A percentile compares a stretch with the other conserved stretches of the same genome.
Evolutionary conservation across 2,113 vertebrate genomes (phyloP).

Genomic region (Ptilonorhynchus violaceus): DNA sequence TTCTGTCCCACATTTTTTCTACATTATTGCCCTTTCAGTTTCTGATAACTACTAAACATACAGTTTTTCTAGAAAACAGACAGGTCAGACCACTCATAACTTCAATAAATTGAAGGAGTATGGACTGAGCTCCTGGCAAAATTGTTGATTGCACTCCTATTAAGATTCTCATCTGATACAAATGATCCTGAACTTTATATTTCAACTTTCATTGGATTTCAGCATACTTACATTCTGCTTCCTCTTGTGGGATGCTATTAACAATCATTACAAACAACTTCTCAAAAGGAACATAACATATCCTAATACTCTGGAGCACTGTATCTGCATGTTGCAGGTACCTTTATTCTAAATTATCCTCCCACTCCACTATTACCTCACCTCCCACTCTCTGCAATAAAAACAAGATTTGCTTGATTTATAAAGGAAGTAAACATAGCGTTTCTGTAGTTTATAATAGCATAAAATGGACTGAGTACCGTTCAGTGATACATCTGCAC

Average conservation of each 20-base stretch:
- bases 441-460: conserved; percentile 40
- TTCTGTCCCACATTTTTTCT: not conserved
- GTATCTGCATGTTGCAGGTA: conserved; percentile 39
- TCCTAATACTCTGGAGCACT: conserved; percentile 30
- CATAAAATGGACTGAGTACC: conserved; percentile 17
- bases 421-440: conserved; percentile 60
- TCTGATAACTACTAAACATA: not conserved
- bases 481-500: conserved; percentile 14
- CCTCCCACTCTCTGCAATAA: conserved; percentile 50
- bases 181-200: conserved; percentile 17
- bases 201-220: conserved; percentile 1
- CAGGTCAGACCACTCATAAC: not conserved
- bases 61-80: not conserved
- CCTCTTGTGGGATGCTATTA: conserved; percentile 44
- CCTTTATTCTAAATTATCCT: conserved; percentile 54
- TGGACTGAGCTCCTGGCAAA: not conserved
- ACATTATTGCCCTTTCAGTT: not conserved
- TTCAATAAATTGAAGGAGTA: conserved; percentile 27
- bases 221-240: not conserved
- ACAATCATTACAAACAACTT: conserved; percentile 45
- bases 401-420: conserved; percentile 62
- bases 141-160: conserved; percentile 18
- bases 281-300: conserved; percentile 19
- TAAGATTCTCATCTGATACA: conserved; percentile 34
- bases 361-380: conserved; percentile 46